phyloP scores from a whole-genome alignment of 2,113 vertebrate species.

The Noctilio leporinus region DNA sequence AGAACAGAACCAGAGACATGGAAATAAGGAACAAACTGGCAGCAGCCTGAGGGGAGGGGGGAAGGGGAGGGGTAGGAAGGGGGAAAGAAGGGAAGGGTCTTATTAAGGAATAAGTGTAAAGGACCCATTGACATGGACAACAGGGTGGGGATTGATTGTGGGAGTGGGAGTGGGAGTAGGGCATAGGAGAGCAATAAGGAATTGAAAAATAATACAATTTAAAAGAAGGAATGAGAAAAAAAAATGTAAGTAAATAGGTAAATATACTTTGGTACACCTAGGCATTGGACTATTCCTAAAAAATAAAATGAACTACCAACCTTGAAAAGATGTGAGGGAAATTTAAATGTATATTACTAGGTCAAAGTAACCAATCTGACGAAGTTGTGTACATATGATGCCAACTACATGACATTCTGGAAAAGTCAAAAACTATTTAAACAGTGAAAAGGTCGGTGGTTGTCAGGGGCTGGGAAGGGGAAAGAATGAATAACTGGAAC shows the following conservation, averaged over 20 bases:
- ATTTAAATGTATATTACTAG: not conserved
- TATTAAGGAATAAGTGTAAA: no score
- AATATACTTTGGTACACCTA: no score
- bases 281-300: not conserved
- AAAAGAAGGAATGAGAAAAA: not conserved
- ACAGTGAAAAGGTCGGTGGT: not conserved
- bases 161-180: no score
- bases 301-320: not conserved
- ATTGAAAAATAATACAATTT: not conserved
- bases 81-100: no score
- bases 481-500: not conserved
- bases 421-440: not conserved
- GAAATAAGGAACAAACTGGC: no score
- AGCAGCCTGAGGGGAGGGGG: no score
- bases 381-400: not conserved
- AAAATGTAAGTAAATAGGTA: not conserved
- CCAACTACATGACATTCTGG: not conserved
- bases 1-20: no score
- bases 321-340: not conserved
- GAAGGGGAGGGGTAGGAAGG: no score
- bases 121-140: no score
- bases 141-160: no score
- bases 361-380: not conserved
- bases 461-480: not conserved
- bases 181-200: no score